A percentile compares a stretch with the other conserved stretches of the same genome.
Conservation (phyloP, 2,888 invertebrate species). For the Strigamia transsilvanica region DNA sequence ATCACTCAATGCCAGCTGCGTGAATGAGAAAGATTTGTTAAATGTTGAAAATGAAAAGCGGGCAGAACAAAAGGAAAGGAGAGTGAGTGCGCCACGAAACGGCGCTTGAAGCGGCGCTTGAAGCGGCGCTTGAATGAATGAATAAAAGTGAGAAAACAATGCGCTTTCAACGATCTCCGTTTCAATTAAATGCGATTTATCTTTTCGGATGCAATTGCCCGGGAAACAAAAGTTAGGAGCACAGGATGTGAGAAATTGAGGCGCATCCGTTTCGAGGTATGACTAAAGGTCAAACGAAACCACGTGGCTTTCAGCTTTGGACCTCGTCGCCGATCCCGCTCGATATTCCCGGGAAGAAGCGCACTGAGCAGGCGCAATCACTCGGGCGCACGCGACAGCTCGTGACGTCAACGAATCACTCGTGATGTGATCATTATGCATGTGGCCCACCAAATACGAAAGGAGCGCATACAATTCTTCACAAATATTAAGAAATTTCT, state of each 20-base stretch:
- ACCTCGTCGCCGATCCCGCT: slow-evolving; percentile 37
- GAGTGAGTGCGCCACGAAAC: background rate
- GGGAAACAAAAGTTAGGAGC: background rate
- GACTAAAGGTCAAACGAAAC: slow-evolving; percentile 10
- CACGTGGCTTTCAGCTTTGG: slow-evolving; percentile 27
- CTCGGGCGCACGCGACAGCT: slow-evolving; percentile 37
- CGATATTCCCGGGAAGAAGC: slow-evolving; percentile 53
- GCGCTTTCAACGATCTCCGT: background rate
- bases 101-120: background rate
- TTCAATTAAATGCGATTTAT: slow-evolving; percentile 18
- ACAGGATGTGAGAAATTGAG: slow-evolving; percentile 40
- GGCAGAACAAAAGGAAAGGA: background rate
- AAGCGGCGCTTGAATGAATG: background rate
- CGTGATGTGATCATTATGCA: background rate
- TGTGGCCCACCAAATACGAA: background rate
- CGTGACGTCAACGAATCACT: slow-evolving; percentile 13
- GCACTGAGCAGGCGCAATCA: slow-evolving; percentile 39
- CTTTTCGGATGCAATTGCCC: slow-evolving; percentile 1
- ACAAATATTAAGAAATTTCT: too few relatives aligned
- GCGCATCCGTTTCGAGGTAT: slow-evolving; percentile 15
- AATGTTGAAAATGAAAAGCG: slow-evolving; percentile 1
- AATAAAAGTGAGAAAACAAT: background rate
- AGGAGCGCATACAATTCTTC: background rate
- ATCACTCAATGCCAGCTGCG: slow-evolving; percentile 22
- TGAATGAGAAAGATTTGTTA: slow-evolving; percentile 34